A percentile compares a stretch with the other conserved stretches of the same genome.
Conservation (phyloP, 2,888 invertebrate genomes). For the Meiosimyza decipiens region DNA sequence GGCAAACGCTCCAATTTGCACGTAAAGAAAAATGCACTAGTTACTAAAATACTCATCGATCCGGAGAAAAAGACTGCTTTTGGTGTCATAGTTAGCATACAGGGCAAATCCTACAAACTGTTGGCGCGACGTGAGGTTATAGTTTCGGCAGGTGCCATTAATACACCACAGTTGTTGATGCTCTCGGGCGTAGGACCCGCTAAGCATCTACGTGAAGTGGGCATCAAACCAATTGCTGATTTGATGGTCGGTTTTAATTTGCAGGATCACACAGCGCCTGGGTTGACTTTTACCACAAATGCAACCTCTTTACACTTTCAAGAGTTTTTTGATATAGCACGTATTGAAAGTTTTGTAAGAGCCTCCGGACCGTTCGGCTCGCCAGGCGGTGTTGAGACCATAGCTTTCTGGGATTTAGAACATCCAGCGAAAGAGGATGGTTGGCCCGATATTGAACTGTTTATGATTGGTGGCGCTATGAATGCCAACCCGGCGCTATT, state of each 20-base stretch:
- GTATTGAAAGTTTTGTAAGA: constrained; percentile 46
- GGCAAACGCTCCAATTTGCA: constrained; percentile 70
- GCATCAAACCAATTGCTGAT: constrained; percentile 71
- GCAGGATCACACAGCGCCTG: constrained; percentile 75
- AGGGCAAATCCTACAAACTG: constrained; percentile 66
- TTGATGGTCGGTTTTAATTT: constrained; percentile 74
- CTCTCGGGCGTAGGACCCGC: constrained; percentile 77
- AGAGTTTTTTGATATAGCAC: constrained; percentile 46
- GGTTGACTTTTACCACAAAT: constrained; percentile 73
- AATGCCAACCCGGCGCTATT: constrained; percentile 58
- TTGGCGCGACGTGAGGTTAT: constrained; percentile 76
- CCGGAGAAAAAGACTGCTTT: constrained; percentile 67
- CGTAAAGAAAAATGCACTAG: constrained; percentile 69
- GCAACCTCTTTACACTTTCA: constrained; percentile 51
- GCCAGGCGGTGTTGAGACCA: constrained; percentile 73
- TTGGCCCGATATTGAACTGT: constrained; percentile 77
- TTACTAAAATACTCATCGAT: constrained; percentile 71
- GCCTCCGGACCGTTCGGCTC: constrained; percentile 66
- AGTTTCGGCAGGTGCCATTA: constrained; percentile 81
- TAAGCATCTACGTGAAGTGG: constrained; percentile 69
- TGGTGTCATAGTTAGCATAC: constrained; percentile 70
- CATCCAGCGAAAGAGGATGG: constrained; percentile 66
- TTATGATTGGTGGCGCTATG: constrained; percentile 70
- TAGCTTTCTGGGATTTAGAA: constrained; percentile 73
- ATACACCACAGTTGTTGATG: constrained; percentile 85